Percentiles rank a stretch among this genome's conserved stretches.
These are phyloP conservation scores for Vandiemenella viatica DNA, from an alignment of 2,888 invertebrate genomes.

Conservation along the genomic window DNA sequence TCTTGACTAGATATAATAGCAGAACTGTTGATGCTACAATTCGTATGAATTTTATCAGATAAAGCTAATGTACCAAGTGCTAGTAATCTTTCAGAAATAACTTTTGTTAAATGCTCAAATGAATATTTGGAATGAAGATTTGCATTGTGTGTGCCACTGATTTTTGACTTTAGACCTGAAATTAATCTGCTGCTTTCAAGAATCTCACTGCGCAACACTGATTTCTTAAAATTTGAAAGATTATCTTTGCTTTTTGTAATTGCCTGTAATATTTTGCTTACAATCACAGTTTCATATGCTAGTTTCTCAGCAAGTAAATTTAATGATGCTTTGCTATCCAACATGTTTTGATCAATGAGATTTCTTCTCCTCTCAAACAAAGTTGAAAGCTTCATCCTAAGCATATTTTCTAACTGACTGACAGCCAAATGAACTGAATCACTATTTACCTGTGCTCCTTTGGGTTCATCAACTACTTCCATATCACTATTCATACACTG, in stretches of 20 bases:
- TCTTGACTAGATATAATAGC: constrained; percentile 21
- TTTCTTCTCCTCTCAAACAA: constrained; percentile 50
- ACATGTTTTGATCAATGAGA: constrained; percentile 48
- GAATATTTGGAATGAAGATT: constrained; percentile 31
- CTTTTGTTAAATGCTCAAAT: constrained; percentile 56
- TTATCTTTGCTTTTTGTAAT: constrained; percentile 38
- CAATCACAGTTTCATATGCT: constrained; percentile 62
- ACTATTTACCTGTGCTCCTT: not conserved
- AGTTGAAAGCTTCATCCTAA: constrained; percentile 51
- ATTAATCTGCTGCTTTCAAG: constrained; percentile 62
- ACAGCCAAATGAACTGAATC: constrained; percentile 23
- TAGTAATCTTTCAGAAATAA: constrained; percentile 47
- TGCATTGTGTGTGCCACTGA: constrained; percentile 37
- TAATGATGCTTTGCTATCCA: constrained; percentile 49
- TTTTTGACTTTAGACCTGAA: constrained; percentile 50
- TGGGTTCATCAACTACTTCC: constrained; percentile 1
- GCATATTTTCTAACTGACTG: constrained; percentile 41
- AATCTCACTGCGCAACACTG: constrained; percentile 32
- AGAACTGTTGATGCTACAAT: not conserved
- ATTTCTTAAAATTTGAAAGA: constrained; percentile 39
- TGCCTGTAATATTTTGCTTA: constrained; percentile 52
- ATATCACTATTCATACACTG: constrained; percentile 34
- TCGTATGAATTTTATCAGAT: constrained; percentile 17
- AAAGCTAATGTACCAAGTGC: constrained; percentile 35
- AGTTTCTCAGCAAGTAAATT: constrained; percentile 66